Percentiles rank a stretch among this genome's conserved stretches.
These are phyloP conservation scores for Linnaemya tessellans DNA, from an alignment of 2,888 invertebrate species.

Conservation along the genomic window DNA sequence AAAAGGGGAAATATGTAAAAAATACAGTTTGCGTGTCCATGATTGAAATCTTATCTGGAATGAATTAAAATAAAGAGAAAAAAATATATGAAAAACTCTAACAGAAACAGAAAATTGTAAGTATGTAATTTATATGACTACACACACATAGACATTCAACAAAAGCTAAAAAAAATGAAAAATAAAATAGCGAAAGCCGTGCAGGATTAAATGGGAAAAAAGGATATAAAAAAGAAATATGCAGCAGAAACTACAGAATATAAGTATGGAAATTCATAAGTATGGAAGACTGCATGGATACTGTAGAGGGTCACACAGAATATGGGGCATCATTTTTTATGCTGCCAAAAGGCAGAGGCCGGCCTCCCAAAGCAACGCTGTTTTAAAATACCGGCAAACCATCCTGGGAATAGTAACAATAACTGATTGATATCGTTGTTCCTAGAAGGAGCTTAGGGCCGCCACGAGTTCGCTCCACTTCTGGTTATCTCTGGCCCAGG, in stretches of 20 bases:
- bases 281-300: neutral
- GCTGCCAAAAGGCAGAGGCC: neutral
- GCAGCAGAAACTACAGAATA: slow-evolving; percentile 11
- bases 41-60: slow-evolving; percentile 73
- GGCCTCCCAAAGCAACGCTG: no score
- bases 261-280: slow-evolving; percentile 49
- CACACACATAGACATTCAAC: slow-evolving; percentile 33
- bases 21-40: slow-evolving; percentile 73
- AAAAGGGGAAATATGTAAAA: slow-evolving; percentile 36
- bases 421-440: no score
- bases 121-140: slow-evolving; percentile 52
- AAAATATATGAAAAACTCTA: no score
- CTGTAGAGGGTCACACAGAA: neutral
- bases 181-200: slow-evolving; percentile 41
- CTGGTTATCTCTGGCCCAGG: no score
- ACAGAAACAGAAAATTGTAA: slow-evolving; percentile 67
- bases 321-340: neutral
- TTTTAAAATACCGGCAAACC: no score
- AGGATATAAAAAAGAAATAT: neutral
- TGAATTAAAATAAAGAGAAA: slow-evolving; percentile 33
- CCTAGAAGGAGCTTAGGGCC: no score
- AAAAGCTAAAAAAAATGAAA: slow-evolving; percentile 15
- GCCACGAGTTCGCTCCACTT: no score
- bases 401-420: no score
- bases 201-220: slow-evolving; percentile 30